phyloP scores from a whole-genome alignment of 1,140 invertebrate genomes.

The Potamilus streckersoni region DNA sequence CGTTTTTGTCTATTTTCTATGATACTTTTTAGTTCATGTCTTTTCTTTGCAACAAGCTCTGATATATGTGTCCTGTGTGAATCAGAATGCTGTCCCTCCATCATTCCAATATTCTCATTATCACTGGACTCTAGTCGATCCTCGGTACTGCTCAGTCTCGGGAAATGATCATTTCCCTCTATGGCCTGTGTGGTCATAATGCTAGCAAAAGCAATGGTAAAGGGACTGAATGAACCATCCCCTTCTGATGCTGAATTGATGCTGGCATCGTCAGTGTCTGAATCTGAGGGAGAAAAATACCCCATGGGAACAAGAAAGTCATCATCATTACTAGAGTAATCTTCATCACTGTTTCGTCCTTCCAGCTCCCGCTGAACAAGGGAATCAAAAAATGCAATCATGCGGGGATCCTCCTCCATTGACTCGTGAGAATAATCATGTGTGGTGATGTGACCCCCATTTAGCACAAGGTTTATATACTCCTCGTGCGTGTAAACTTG shows the following conservation, averaged over 20 bases:
- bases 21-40: too few species aligned
- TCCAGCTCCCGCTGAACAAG: conserved; percentile 90
- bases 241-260: conserved; percentile 22
- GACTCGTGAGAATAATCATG: conserved; percentile 80
- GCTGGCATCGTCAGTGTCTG: conserved; percentile 24
- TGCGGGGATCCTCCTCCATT: conserved; percentile 88
- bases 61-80: neutral
- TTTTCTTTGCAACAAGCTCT: too few species aligned
- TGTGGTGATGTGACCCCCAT: conserved; percentile 76
- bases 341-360: conserved; percentile 64
- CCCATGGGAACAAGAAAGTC: conserved; percentile 54
- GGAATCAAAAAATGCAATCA: conserved; percentile 97
- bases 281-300: conserved; percentile 43
- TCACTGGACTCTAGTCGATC: conserved; percentile 22
- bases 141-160: conserved; percentile 17
- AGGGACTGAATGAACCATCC: conserved; percentile 49
- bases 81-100: conserved; percentile 3
- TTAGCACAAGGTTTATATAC: conserved; percentile 84
- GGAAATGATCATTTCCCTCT: conserved; percentile 28
- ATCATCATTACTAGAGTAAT: conserved; percentile 50
- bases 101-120: conserved; percentile 8
- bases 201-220: conserved; percentile 59
- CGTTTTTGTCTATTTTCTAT: neutral
- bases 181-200: conserved; percentile 48
- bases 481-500: conserved; percentile 88